phyloP scores from a whole-genome alignment of 2,888 invertebrate genomes.

The Melinaea menophilus region DNA sequence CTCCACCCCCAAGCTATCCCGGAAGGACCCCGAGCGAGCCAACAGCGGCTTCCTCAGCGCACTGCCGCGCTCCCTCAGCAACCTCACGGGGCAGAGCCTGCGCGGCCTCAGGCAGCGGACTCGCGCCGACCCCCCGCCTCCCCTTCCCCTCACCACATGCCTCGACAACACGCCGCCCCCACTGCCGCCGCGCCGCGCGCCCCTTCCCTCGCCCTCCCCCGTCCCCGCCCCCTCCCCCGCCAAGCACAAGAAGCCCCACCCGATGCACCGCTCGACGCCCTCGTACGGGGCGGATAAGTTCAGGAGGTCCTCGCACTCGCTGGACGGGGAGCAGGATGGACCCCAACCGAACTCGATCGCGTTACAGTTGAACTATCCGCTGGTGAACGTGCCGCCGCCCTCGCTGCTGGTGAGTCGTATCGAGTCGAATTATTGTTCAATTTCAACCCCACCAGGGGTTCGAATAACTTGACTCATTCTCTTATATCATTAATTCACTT shows the following conservation, averaged over 20 bases:
- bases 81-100: slow-evolving; percentile 69
- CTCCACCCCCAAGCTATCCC: slow-evolving; percentile 32
- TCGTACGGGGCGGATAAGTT: slow-evolving; percentile 44
- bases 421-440: slow-evolving; percentile 9
- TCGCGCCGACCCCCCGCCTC: slow-evolving; percentile 61
- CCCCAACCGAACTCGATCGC: slow-evolving; percentile 79
- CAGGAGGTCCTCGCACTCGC: slow-evolving; percentile 59
- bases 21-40: slow-evolving; percentile 36
- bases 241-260: slow-evolving; percentile 43
- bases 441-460: no score
- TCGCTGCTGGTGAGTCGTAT: slow-evolving; percentile 58
- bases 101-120: slow-evolving; percentile 58
- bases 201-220: slow-evolving; percentile 57
- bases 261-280: slow-evolving; percentile 60
- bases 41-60: slow-evolving; percentile 65
- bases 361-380: slow-evolving; percentile 81
- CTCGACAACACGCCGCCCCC: slow-evolving; percentile 66
- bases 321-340: slow-evolving; percentile 64
- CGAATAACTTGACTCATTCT: no score
- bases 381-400: slow-evolving; percentile 77
- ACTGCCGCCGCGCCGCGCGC: slow-evolving; percentile 48
- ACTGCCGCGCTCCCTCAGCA: slow-evolving; percentile 67
- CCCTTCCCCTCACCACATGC: slow-evolving; percentile 65
- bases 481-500: no score
- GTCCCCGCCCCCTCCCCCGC: slow-evolving; percentile 40